Conservation (phyloP, 2,113 vertebrate genomes). For the Hydrolagus affinis region DNA sequence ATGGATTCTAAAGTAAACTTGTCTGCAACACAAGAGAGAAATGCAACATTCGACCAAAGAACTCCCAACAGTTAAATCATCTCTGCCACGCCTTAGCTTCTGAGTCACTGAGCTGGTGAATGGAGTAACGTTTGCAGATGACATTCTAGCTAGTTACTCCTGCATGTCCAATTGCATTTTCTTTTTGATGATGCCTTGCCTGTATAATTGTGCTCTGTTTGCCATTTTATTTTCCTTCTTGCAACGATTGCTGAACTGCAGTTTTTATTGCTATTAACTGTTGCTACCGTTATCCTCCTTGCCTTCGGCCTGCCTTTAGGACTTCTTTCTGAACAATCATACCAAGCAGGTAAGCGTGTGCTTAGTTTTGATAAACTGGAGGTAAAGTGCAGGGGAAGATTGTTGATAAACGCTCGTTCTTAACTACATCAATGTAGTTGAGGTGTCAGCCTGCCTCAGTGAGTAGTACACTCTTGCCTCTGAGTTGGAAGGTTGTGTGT, state of each 20-base stretch:
- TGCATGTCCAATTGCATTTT: not conserved
- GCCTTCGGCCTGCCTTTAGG: constrained; percentile 94
- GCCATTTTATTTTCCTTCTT: constrained; percentile 45
- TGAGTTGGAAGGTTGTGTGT: no score
- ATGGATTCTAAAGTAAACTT: no score
- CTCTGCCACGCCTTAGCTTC: not conserved
- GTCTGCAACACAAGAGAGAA: no score
- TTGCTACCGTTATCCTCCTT: constrained; percentile 69
- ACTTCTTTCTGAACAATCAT: constrained; percentile 96
- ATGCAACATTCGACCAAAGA: not conserved
- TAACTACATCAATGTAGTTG: no score
- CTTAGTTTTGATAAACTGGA: not conserved
- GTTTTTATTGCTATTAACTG: constrained; percentile 62
- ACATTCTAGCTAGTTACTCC: not conserved
- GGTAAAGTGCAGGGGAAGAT: not conserved
- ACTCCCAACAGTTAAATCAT: not conserved
- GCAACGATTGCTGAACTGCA: constrained; percentile 75
- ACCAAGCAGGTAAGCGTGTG: constrained; percentile 87
- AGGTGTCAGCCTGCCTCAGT: no score
- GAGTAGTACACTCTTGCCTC: no score
- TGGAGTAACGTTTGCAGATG: constrained; percentile 4
- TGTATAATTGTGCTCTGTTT: constrained; percentile 37
- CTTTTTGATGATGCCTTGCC: not conserved
- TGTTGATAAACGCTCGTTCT: no score
- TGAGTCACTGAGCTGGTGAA: not conserved